Conservation (phyloP, 2,888 invertebrate genomes). For the Caradrina kadenii region DNA sequence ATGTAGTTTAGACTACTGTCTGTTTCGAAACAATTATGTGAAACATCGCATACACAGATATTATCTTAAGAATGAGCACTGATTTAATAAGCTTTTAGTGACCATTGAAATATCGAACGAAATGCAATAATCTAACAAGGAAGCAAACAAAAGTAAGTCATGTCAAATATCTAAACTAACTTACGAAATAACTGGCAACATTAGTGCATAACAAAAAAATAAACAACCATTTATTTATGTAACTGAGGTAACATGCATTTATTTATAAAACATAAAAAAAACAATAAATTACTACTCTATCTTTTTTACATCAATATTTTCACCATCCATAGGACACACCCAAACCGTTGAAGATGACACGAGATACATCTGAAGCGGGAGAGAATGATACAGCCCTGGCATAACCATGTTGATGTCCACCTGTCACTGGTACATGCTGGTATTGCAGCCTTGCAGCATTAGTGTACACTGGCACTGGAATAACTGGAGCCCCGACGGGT, state of each 20-base stretch:
- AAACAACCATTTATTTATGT: constrained; percentile 33
- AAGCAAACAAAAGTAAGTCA: constrained; percentile 34
- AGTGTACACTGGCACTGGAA: constrained; percentile 21
- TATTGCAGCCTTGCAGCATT: constrained; percentile 24
- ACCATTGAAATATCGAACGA: constrained; percentile 1
- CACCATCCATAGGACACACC: constrained; percentile 78
- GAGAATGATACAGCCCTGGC: constrained; percentile 55
- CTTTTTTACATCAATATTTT: constrained; percentile 19
- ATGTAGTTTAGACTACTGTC: neutral
- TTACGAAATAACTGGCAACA: constrained; percentile 25
- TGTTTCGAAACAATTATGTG: neutral
- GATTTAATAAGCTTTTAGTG: neutral
- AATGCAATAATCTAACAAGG: constrained; percentile 11
- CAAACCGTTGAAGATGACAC: constrained; percentile 90
- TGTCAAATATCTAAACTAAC: constrained; percentile 12
- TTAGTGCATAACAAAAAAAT: constrained; percentile 15
- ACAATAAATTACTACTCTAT: constrained; percentile 48
- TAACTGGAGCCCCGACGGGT: constrained; percentile 4
- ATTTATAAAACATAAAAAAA: constrained; percentile 31
- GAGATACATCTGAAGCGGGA: constrained; percentile 82
- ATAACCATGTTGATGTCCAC: constrained; percentile 33
- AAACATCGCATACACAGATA: neutral
- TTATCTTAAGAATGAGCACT: neutral
- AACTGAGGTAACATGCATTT: constrained; percentile 37
- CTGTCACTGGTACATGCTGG: constrained; percentile 23